These are phyloP conservation scores for Buathra laborator DNA, from an alignment of 2,888 invertebrate species.

Conservation along the genomic window DNA sequence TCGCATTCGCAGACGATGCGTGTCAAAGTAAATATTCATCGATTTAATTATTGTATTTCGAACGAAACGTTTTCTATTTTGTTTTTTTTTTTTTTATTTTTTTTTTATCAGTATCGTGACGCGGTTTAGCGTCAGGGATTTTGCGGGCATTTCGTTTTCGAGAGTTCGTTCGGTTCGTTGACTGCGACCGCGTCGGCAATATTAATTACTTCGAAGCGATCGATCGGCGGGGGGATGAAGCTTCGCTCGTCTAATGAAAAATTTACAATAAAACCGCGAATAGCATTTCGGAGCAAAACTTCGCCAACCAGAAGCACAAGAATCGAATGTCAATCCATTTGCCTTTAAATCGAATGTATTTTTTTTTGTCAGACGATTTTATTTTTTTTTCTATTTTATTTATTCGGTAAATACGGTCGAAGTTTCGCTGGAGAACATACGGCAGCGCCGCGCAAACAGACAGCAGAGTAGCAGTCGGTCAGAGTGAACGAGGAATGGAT, in stretches of 20 bases:
- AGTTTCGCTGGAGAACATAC: not conserved
- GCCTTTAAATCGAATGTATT: not conserved
- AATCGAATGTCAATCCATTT: constrained; percentile 2
- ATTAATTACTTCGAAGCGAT: constrained; percentile 56
- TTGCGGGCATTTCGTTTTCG: constrained; percentile 30
- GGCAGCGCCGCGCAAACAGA: constrained; percentile 1
- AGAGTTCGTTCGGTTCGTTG: constrained; percentile 33
- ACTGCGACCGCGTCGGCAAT: constrained; percentile 22
- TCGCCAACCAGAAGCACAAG: not conserved
- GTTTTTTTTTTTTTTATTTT: not conserved
- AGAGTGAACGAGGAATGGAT: constrained; percentile 13
- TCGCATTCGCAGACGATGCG: too few relatives aligned
- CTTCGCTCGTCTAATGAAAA: constrained; percentile 54
- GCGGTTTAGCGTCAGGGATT: not conserved
- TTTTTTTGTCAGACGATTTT: not conserved
- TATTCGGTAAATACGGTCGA: not conserved
- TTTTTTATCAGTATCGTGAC: constrained; percentile 30
- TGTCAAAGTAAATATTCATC: too few relatives aligned
- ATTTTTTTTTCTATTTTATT: not conserved
- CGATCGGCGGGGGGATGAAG: constrained; percentile 27
- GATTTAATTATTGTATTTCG: not conserved
- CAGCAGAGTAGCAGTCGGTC: constrained; percentile 15
- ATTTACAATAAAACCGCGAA: constrained; percentile 3
- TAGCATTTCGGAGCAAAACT: not conserved
- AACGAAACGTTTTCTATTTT: not conserved